phyloP scores from a whole-genome alignment of 1,140 invertebrate genomes.

The Drosophila dunni region DNA sequence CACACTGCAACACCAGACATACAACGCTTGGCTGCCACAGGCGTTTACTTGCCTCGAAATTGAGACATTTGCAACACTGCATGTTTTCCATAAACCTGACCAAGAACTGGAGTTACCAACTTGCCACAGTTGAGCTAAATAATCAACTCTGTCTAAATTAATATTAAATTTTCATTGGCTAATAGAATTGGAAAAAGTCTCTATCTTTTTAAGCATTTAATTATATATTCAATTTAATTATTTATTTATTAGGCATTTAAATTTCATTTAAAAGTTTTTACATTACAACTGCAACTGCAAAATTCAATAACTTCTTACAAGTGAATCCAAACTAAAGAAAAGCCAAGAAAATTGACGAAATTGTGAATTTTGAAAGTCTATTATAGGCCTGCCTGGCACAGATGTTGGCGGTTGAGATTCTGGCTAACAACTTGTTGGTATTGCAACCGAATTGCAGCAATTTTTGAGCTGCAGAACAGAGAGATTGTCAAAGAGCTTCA shows the following conservation, averaged over 20 bases:
- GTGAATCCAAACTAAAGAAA: slow-evolving; percentile 2
- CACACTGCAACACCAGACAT: slow-evolving; percentile 30
- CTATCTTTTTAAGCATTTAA: too few species aligned
- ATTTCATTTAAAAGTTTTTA: too few species aligned
- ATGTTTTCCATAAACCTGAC: neutral
- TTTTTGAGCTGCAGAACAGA: slow-evolving; percentile 24
- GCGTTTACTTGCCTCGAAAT: slow-evolving; percentile 60
- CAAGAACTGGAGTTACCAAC: neutral
- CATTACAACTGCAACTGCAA: neutral
- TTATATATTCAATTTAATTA: too few species aligned
- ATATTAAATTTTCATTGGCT: too few species aligned
- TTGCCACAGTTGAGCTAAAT: slow-evolving; percentile 1
- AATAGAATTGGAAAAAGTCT: too few species aligned
- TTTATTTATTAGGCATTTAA: too few species aligned
- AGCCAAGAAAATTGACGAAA: neutral
- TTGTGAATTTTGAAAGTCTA: slow-evolving; percentile 16
- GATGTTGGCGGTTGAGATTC: slow-evolving; percentile 6
- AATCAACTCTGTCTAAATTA: too few species aligned
- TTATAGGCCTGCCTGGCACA: neutral
- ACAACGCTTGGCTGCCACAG: slow-evolving; percentile 40
- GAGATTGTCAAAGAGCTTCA: slow-evolving; percentile 56
- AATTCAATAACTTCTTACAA: neutral
- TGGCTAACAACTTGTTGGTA: slow-evolving; percentile 26
- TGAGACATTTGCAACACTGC: slow-evolving; percentile 67
- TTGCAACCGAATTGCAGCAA: slow-evolving; percentile 17